Conservation (phyloP, 2,113 vertebrate genomes). For the Callospermophilus lateralis region DNA sequence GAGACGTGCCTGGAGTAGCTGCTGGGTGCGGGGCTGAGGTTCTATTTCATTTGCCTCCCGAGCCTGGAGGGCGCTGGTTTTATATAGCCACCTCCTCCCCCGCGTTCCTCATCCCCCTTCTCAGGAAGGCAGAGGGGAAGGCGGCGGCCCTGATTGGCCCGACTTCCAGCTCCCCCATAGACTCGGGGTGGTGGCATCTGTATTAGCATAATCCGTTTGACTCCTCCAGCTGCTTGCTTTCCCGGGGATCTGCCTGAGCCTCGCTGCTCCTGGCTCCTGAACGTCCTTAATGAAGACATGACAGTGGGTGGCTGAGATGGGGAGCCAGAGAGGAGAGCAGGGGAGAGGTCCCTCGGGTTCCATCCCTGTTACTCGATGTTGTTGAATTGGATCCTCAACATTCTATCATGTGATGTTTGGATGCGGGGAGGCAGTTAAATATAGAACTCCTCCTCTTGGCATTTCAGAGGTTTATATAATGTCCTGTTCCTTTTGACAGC, state of each 20-base stretch:
- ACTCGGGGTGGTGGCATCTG: conserved; percentile 60
- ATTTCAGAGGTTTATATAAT: conserved; percentile 58
- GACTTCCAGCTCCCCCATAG: not conserved
- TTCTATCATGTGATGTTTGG: conserved; percentile 76
- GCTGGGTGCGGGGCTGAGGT: not conserved
- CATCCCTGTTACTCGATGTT: conserved; percentile 69
- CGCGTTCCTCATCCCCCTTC: not conserved
- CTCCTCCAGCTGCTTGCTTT: conserved; percentile 79
- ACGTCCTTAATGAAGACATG: conserved; percentile 80
- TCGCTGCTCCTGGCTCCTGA: conserved; percentile 68
- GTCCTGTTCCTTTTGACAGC: conserved; percentile 30
- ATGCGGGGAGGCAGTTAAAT: conserved; percentile 76
- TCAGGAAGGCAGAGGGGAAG: not conserved
- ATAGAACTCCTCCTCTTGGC: conserved; percentile 67
- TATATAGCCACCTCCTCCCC: not conserved
- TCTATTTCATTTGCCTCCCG: conserved; percentile 2
- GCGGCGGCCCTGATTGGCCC: not conserved
- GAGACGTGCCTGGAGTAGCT: not conserved
- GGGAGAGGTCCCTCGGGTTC: conserved; percentile 52
- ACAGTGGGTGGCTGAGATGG: conserved; percentile 70
- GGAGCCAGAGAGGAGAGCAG: conserved; percentile 10
- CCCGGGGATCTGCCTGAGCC: conserved; percentile 68
- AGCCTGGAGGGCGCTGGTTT: conserved; percentile 47
- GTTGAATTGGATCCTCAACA: conserved; percentile 64
- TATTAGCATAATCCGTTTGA: conserved; percentile 79